A percentile compares a stretch with the other conserved stretches of the same genome.
phyloP scores from a whole-genome alignment of 2,888 invertebrate species.

The Lepetodrilus schrolli region DNA sequence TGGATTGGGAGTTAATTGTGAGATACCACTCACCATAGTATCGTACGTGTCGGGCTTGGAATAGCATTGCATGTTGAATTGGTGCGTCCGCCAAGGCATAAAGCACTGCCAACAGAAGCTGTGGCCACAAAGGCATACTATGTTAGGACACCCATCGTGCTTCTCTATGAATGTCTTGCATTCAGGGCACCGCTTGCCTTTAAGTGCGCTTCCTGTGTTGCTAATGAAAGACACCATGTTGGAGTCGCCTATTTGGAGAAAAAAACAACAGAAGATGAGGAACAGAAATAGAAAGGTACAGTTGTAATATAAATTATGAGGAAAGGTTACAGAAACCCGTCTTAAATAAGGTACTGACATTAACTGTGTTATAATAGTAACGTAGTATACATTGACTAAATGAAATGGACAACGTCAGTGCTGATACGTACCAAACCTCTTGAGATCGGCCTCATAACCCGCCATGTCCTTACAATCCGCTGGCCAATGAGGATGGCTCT shows the following conservation, averaged over 20 bases:
- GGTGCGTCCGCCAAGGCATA: neutral
- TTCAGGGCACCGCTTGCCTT: constrained; percentile 8
- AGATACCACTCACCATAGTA: neutral
- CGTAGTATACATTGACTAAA: neutral
- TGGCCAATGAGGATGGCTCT: constrained; percentile 7
- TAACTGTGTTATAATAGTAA: no score
- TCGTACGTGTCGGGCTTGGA: neutral
- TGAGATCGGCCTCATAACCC: neutral
- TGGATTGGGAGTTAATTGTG: no score
- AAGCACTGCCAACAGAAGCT: constrained; percentile 20
- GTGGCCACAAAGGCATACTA: neutral
- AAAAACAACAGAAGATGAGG: no score
- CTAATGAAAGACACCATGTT: neutral
- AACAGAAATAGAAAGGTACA: no score
- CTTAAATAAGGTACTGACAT: no score
- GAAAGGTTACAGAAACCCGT: no score
- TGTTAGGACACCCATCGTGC: constrained; percentile 1
- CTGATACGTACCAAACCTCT: neutral
- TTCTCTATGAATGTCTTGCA: constrained; percentile 20
- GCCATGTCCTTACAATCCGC: neutral
- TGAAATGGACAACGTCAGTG: neutral
- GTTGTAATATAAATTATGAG: no score
- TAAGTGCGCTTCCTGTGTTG: neutral
- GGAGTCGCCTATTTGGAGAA: neutral
- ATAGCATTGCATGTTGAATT: neutral